Percentiles rank a stretch among this genome's conserved stretches.
Evolutionary conservation across 2,113 vertebrate genomes (phyloP).

Genomic region (Motacilla alba): DNA sequence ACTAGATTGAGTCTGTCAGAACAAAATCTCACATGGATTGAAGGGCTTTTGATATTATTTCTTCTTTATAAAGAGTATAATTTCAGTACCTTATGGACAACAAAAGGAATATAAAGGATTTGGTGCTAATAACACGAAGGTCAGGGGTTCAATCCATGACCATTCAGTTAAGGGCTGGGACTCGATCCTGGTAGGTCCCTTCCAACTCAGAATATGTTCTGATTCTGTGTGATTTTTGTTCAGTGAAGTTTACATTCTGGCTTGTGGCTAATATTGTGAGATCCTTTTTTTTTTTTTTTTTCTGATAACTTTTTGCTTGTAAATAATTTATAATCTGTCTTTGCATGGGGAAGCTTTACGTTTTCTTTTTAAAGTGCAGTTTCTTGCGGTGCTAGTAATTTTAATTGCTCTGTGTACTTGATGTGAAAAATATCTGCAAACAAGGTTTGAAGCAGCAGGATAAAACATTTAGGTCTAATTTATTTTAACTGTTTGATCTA

Average conservation of each 20-base stretch:
- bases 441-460: neutral
- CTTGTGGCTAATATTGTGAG: neutral
- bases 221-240: neutral
- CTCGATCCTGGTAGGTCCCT: neutral
- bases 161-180: neutral
- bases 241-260: neutral
- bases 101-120: neutral
- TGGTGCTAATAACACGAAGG: neutral
- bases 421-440: neutral
- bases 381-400: neutral
- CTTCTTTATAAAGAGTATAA: neutral
- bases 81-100: neutral
- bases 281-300: neutral
- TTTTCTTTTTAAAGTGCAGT: neutral
- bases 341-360: neutral
- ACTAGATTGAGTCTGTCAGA: neutral
- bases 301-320: neutral
- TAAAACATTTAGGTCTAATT: neutral
- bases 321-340: neutral
- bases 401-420: neutral
- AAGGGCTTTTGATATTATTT: neutral
- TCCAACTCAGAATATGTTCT: neutral
- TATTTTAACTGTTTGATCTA: neutral
- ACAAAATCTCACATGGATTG: neutral
- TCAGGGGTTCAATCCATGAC: accelerated